Conservation (phyloP, 2,888 invertebrate genomes). For the Diachrysia chrysitis region DNA sequence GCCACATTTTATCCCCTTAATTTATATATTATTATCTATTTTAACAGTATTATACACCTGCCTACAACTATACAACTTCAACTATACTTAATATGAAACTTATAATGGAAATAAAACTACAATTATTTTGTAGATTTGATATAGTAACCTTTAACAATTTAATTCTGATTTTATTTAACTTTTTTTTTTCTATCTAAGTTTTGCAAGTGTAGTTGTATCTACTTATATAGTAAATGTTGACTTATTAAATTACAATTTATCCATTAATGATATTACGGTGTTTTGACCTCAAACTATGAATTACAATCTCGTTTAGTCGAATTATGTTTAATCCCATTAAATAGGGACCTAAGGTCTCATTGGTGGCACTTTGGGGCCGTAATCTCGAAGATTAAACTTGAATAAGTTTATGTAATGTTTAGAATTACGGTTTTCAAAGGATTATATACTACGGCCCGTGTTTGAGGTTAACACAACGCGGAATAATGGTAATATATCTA, state of each 20-base stretch:
- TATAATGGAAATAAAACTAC: too few species aligned
- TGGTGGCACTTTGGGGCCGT: constrained; percentile 12
- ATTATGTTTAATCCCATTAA: constrained; percentile 54
- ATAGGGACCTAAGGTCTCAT: constrained; percentile 28
- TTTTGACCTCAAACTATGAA: constrained; percentile 14
- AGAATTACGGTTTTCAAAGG: constrained; percentile 38
- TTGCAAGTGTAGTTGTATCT: too few species aligned
- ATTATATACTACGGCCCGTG: constrained; percentile 39
- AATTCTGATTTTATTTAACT: too few species aligned
- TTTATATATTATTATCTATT: too few species aligned
- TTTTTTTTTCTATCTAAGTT: too few species aligned
- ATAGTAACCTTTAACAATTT: too few species aligned
- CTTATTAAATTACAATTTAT: not conserved
- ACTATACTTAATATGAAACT: too few species aligned
- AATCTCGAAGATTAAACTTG: constrained; percentile 49
- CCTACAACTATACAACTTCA: too few species aligned
- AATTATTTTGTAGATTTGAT: too few species aligned
- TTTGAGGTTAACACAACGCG: constrained; percentile 34
- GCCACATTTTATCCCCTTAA: too few species aligned
- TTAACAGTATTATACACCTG: too few species aligned
- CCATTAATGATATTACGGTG: not conserved
- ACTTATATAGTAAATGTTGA: too few species aligned
- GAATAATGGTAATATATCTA: constrained; percentile 31
- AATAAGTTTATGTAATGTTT: constrained; percentile 49
- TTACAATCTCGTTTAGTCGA: constrained; percentile 26